phyloP scores from a whole-genome alignment of 1,140 invertebrate species.

The Trichoplusia ni region DNA sequence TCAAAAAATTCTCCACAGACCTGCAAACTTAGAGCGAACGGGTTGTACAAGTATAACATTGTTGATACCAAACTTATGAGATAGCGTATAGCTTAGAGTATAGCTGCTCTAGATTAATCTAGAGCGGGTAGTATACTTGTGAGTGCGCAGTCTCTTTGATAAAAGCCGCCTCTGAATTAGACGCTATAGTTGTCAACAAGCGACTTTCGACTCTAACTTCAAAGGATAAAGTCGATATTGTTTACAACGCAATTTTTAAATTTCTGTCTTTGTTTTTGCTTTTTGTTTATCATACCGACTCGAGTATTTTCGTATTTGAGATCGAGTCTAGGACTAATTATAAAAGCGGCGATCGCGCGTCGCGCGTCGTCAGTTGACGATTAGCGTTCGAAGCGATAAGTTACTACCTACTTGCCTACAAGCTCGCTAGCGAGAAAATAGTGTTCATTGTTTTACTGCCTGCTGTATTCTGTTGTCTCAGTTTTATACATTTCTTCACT shows the following conservation, averaged over 20 bases:
- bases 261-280: conserved; percentile 25
- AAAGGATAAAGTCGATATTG: conserved; percentile 28
- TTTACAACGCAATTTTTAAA: conserved; percentile 27
- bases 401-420: no score
- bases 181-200: conserved; percentile 37
- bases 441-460: conserved; percentile 29
- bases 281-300: conserved; percentile 22
- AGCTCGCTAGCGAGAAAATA: background rate
- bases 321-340: conserved; percentile 1
- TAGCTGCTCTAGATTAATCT: no score
- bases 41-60: no score
- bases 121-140: no score
- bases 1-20: no score
- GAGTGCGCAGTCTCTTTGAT: conserved; percentile 33
- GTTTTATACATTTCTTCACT: conserved; percentile 4
- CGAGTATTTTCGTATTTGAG: conserved; percentile 13
- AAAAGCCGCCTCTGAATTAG: conserved; percentile 37
- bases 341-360: background rate
- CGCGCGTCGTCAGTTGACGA: conserved; percentile 22
- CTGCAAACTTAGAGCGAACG: no score
- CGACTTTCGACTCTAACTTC: conserved; percentile 31
- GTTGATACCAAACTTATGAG: no score
- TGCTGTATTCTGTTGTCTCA: conserved; percentile 13
- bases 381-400: conserved; percentile 34
- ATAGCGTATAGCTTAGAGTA: no score